Evolutionary conservation across 2,888 invertebrate genomes (phyloP).

Genomic region (Hipparchia semele): DNA sequence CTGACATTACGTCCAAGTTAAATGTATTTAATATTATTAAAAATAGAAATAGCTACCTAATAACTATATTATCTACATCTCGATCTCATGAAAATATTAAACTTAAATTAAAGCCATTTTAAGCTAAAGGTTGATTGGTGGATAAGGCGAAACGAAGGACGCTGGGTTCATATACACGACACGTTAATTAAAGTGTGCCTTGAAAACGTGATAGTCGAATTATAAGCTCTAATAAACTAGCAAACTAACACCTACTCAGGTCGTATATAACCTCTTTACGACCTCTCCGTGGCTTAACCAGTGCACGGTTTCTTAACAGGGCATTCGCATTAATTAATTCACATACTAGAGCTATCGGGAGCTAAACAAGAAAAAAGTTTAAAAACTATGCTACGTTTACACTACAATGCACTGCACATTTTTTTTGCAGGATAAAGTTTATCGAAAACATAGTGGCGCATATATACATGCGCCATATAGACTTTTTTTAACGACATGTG

Average conservation of each 20-base stretch:
- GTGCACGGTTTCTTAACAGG: background rate
- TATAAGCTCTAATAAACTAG: constrained; percentile 24
- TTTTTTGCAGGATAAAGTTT: too few relatives aligned
- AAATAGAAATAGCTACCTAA: background rate
- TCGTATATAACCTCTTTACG: constrained; percentile 14
- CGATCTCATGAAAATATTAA: constrained; percentile 15
- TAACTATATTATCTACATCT: background rate
- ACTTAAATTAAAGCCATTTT: constrained; percentile 17
- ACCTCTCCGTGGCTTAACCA: background rate
- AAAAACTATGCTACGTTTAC: too few relatives aligned
- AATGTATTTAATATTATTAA: too few relatives aligned
- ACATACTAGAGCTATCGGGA: too few relatives aligned
- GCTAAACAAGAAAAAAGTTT: too few relatives aligned
- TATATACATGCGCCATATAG: too few relatives aligned
- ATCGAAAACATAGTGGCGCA: too few relatives aligned
- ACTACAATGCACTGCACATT: too few relatives aligned
- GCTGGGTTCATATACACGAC: constrained; percentile 17
- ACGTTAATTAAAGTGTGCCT: constrained; percentile 31
- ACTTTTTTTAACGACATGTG: too few relatives aligned
- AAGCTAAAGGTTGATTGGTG: constrained; percentile 33
- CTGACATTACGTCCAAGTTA: too few relatives aligned
- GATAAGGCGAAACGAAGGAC: constrained; percentile 30
- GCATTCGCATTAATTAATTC: too few relatives aligned
- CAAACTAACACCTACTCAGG: background rate
- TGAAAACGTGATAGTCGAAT: constrained; percentile 6